phyloP scores from a whole-genome alignment of 2,797 vertebrate species.

The Liparis tanakae region DNA sequence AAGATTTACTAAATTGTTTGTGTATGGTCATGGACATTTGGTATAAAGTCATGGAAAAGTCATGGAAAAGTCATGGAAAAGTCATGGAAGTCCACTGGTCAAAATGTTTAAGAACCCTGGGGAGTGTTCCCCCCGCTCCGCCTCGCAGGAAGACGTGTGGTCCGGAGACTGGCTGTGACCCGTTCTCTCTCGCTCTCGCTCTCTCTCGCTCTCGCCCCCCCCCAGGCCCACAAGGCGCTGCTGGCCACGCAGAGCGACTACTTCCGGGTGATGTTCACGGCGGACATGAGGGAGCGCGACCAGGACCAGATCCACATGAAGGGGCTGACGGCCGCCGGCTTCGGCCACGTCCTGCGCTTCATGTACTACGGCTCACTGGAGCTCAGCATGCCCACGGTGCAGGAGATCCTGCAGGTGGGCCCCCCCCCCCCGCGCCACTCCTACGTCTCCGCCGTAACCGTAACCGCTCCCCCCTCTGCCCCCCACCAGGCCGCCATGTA shows the following conservation, averaged over 20 bases:
- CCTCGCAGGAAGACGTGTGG: too few relatives aligned
- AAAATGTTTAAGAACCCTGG: too few relatives aligned
- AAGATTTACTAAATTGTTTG: too few relatives aligned
- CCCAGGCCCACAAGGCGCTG: slow-evolving; percentile 97
- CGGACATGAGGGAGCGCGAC: slow-evolving; percentile 98
- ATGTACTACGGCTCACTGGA: slow-evolving; percentile 99
- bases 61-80: too few relatives aligned
- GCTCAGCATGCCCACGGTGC: slow-evolving; percentile 98
- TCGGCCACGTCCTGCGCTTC: slow-evolving; percentile 97
- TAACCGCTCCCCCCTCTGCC: neutral
- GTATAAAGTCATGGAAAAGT: too few relatives aligned
- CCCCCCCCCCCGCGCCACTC: neutral
- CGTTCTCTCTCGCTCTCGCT: too few relatives aligned
- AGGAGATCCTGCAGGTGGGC: slow-evolving; percentile 94
- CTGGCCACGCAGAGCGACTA: slow-evolving; percentile 99
- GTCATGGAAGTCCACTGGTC: too few relatives aligned
- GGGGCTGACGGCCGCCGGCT: slow-evolving; percentile 96
- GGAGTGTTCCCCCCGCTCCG: too few relatives aligned
- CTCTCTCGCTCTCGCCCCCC: too few relatives aligned
- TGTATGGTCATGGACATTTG: too few relatives aligned
- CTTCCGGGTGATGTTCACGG: slow-evolving; percentile 99
- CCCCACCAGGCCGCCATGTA: slow-evolving; percentile 92
- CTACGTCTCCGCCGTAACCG: too few relatives aligned
- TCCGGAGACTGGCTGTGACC: too few relatives aligned
- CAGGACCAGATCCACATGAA: slow-evolving; percentile 99